Percentiles rank a stretch among this genome's conserved stretches.
These are phyloP conservation scores for Gadus chalcogrammus DNA, from an alignment of 2,113 vertebrate species.

Conservation along the genomic window DNA sequence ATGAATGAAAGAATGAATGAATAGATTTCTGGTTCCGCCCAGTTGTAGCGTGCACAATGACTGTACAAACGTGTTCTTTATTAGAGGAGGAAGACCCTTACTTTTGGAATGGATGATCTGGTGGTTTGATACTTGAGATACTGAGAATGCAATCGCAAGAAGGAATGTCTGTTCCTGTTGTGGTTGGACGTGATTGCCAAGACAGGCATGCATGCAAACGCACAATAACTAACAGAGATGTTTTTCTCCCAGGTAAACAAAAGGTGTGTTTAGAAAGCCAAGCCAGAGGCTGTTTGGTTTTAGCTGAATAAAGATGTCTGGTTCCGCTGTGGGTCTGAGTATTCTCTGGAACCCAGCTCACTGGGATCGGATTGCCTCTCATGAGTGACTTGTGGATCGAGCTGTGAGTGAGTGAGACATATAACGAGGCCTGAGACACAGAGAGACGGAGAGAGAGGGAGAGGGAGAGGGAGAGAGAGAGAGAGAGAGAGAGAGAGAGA, in stretches of 20 bases:
- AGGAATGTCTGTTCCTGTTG: too few relatives aligned
- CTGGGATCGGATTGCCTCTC: not conserved
- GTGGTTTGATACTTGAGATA: too few relatives aligned
- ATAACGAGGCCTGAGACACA: not conserved
- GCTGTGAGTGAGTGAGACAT: conserved; percentile 1
- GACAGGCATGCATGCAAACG: not conserved
- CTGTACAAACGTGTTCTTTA: conserved; percentile 23
- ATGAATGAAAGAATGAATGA: not conserved
- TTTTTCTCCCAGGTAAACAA: not conserved
- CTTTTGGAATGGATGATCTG: conserved; percentile 19
- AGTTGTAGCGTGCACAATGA: conserved; percentile 23
- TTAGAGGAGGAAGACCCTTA: conserved; percentile 23
- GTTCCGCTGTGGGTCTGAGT: conserved; percentile 26
- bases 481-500: too few relatives aligned
- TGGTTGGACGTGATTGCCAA: too few relatives aligned
- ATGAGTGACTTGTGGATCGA: not conserved
- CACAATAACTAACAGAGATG: not conserved
- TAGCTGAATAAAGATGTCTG: not conserved
- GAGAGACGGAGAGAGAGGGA: conserved; percentile 19
- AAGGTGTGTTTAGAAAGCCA: not conserved
- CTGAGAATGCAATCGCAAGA: too few relatives aligned
- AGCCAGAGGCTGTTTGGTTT: conserved; percentile 2
- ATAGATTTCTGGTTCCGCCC: conserved; percentile 2
- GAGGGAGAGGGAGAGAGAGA: conserved; percentile 22
- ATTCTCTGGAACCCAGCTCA: too few relatives aligned